Evolutionary conservation across 2,113 vertebrate genomes (phyloP).

Genomic region (Hyla sarda): DNA sequence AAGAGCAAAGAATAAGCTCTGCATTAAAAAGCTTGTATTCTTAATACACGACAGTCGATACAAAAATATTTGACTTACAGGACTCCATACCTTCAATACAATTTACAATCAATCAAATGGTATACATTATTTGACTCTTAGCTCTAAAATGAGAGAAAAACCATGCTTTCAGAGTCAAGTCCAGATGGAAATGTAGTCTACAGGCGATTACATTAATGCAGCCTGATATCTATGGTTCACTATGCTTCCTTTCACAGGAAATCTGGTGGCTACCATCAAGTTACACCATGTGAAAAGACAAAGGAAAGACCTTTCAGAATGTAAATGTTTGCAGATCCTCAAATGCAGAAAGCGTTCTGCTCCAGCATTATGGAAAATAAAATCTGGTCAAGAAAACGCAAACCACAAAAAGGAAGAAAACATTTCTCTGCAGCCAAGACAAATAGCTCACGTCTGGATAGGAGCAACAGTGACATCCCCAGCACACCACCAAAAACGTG

Average conservation of each 20-base stretch:
- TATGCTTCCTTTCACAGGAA: conserved; percentile 62
- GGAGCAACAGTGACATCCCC: background rate
- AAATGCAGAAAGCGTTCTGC: conserved; percentile 49
- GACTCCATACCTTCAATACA: background rate
- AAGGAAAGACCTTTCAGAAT: conserved; percentile 45
- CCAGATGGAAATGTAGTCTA: conserved; percentile 61
- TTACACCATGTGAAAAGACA: conserved; percentile 51
- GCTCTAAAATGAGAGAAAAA: conserved; percentile 36
- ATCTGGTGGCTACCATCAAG: conserved; percentile 60
- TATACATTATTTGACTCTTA: background rate
- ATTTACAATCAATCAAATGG: background rate
- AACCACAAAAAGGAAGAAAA: conserved; percentile 43
- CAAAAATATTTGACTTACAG: background rate
- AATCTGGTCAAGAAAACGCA: conserved; percentile 18
- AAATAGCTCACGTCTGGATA: conserved; percentile 46
- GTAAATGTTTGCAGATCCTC: conserved; percentile 58
- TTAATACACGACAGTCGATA: background rate
- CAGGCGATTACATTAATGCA: conserved; percentile 58
- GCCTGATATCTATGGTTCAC: conserved; percentile 46
- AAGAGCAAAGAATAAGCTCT: background rate
- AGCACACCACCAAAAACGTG: background rate
- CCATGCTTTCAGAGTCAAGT: conserved; percentile 40
- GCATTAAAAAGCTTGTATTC: background rate
- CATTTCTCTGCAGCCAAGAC: conserved; percentile 51
- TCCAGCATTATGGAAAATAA: conserved; percentile 60